Evolutionary conservation across 2,888 invertebrate species (phyloP).

Genomic region (Netelia fuscicornis): DNA sequence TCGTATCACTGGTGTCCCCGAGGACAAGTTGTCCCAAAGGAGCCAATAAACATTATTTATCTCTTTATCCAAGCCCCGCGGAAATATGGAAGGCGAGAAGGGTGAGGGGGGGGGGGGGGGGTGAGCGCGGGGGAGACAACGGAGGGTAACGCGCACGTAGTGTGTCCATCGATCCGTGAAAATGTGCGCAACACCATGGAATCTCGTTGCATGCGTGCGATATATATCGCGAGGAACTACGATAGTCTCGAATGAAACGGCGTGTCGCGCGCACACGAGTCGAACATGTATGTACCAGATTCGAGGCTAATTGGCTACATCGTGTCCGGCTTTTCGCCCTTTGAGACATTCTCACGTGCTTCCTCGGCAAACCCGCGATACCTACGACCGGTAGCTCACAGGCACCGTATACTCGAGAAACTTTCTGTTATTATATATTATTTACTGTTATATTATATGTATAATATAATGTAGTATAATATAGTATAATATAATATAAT

Average conservation of each 20-base stretch:
- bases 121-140: not conserved
- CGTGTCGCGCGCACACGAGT: conserved; percentile 16
- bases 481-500: too few relatives aligned
- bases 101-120: not conserved
- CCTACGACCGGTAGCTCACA: conserved; percentile 31
- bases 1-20: conserved; percentile 44
- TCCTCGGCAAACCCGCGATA: conserved; percentile 7
- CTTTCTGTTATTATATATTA: too few relatives aligned
- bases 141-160: conserved; percentile 3
- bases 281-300: conserved; percentile 43
- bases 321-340: conserved; percentile 57
- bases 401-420: not conserved
- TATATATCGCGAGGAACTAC: conserved; percentile 36
- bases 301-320: conserved; percentile 67
- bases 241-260: conserved; percentile 47
- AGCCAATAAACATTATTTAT: conserved; percentile 69
- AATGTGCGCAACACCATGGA: conserved; percentile 42
- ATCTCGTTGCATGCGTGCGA: conserved; percentile 41
- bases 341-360: conserved; percentile 58
- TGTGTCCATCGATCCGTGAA: conserved; percentile 50
- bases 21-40: conserved; percentile 67
- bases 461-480: too few relatives aligned
- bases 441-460: too few relatives aligned
- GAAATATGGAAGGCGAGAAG: too few relatives aligned
- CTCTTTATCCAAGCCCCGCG: conserved; percentile 57